Conservation (phyloP, 2,797 vertebrate genomes). For the Periophthalmus magnuspinnatus region DNA sequence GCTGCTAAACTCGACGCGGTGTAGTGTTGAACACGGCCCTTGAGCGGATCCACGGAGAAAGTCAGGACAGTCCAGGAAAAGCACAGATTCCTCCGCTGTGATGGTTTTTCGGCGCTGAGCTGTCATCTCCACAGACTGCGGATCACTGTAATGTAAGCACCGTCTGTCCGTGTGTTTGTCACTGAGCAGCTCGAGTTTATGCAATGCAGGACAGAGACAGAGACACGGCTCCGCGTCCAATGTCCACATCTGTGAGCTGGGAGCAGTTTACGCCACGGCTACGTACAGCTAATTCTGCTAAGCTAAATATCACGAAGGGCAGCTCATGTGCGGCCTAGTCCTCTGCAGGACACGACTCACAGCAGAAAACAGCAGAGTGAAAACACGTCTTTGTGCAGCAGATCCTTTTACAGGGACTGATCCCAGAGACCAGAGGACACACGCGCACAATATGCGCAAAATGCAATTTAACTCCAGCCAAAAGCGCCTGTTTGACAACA, state of each 20-base stretch:
- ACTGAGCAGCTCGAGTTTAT: slow-evolving; percentile 25
- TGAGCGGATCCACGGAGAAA: slow-evolving; percentile 45
- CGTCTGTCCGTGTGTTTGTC: slow-evolving; percentile 15
- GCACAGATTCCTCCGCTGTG: slow-evolving; percentile 36
- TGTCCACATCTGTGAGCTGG: slow-evolving; percentile 50
- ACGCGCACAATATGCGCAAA: background rate
- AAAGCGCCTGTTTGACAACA: background rate
- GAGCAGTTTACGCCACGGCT: slow-evolving; percentile 37
- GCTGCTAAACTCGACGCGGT: slow-evolving; percentile 68
- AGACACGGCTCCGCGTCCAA: slow-evolving; percentile 27
- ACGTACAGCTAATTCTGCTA: slow-evolving; percentile 44
- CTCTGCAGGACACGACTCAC: slow-evolving; percentile 25
- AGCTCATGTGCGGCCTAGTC: slow-evolving; percentile 58
- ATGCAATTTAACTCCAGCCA: background rate
- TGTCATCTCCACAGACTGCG: slow-evolving; percentile 44
- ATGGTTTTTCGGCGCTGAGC: slow-evolving; percentile 51
- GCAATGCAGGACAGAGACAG: slow-evolving; percentile 34
- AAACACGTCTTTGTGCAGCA: background rate
- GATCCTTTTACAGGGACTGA: background rate
- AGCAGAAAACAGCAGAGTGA: slow-evolving; percentile 11
- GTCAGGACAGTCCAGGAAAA: slow-evolving; percentile 33
- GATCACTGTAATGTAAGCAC: slow-evolving; percentile 66
- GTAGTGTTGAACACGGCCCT: slow-evolving; percentile 57
- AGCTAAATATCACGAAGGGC: slow-evolving; percentile 35
- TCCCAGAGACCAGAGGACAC: background rate